Conservation (phyloP, 1,140 invertebrate species). For the Telenomus remus region DNA sequence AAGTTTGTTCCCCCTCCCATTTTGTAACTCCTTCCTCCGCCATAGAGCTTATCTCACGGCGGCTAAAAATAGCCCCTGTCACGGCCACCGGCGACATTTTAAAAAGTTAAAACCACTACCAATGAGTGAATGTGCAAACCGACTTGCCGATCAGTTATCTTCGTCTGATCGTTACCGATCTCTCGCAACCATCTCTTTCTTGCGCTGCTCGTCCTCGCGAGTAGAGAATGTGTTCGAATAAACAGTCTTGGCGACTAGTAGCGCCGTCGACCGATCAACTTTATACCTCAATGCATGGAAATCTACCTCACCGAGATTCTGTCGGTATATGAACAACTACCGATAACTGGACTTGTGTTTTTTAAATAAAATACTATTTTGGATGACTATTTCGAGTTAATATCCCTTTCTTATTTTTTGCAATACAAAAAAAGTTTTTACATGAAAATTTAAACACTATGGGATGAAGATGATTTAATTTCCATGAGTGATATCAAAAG, state of each 20-base stretch:
- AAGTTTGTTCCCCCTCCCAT: constrained; percentile 11
- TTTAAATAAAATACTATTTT: no score
- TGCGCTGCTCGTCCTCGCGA: constrained; percentile 24
- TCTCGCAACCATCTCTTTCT: constrained; percentile 20
- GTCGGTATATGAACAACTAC: constrained; percentile 29
- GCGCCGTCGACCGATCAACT: constrained; percentile 56
- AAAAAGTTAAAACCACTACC: constrained; percentile 70
- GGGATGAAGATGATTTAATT: no score
- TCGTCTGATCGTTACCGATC: constrained; percentile 39
- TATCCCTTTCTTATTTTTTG: no score
- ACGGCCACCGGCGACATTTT: constrained; percentile 74
- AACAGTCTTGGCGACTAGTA: constrained; percentile 33
- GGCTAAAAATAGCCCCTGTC: constrained; percentile 75
- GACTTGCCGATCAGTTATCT: constrained; percentile 42
- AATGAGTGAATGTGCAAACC: constrained; percentile 54
- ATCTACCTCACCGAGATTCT: constrained; percentile 38
- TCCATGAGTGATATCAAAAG: not conserved
- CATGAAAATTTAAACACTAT: no score
- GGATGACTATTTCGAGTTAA: no score
- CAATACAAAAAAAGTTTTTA: no score
- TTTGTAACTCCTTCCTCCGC: constrained; percentile 11
- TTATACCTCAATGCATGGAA: constrained; percentile 2
- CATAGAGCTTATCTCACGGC: constrained; percentile 68
- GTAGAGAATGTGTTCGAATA: not conserved
- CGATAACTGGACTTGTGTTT: no score